Evolutionary conservation across 2,888 invertebrate species (phyloP), one percentile per base, ranked within the genome.

Genomic region (Scaptomyza reducta): DNA sequence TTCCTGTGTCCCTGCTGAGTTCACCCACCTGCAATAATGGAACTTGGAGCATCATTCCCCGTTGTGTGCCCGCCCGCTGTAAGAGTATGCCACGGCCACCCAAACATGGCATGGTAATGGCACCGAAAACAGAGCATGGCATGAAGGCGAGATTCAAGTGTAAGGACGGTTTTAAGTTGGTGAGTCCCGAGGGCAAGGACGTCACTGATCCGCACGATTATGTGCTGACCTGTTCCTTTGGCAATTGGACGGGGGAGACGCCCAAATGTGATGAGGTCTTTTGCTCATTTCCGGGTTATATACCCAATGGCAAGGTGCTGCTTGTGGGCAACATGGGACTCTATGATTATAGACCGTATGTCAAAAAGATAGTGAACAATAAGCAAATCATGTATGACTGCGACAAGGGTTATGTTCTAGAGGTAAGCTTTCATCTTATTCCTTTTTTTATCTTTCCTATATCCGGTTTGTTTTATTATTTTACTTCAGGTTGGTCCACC

Each of bases 351-450:
- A 93, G 98, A 55, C 96, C 97, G 0, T 99, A 99, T 90, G 98
- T 99, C 0, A 95, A 95, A 85, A 97, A 91, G 94, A 94, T 95
- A 25, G 94, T 95, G 1, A 97, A 98, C 90, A 97, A 98, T 90
- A 97, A 97, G 80, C 98, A 98, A 91, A 97, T 98, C 59, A 97
- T 97, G 96, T 99, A 97, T 91, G 98, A 98, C 87, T 99, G 98
- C 89, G 96, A 98, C 79, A 96, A 96, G 87, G 98, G 98, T 0
- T 98, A 96, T 88, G 96, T 97, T 0, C 91, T 98, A 27, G 95
- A 95, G 25, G 80, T 82, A 49, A 60, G 16, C 1, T 40, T 3
- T n/a, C 1, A 6, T 25, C 11, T 3, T 6, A 38, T 11, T 33
- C n/a, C 16, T 9, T 6, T 6, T 10, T 31, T 6, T 5, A 9